Evolutionary conservation across 2,113 vertebrate genomes (phyloP).

Genomic region (Brachyistius frenatus): DNA sequence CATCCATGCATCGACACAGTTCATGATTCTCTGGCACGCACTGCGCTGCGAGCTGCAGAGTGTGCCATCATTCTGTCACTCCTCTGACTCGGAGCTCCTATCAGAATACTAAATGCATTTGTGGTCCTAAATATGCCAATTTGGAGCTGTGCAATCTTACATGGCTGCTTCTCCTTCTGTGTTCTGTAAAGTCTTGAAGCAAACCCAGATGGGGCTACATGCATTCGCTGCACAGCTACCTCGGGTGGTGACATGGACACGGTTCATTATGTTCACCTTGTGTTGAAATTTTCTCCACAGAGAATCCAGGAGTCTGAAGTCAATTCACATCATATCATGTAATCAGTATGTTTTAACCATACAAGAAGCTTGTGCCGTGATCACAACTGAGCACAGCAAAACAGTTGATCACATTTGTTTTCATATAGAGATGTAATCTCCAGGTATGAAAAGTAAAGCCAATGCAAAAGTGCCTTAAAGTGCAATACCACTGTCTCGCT

Average conservation of each 20-base stretch:
- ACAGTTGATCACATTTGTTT: neutral
- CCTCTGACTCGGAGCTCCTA: conserved; percentile 54
- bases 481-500: no score
- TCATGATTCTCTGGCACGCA: conserved; percentile 47
- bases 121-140: conserved; percentile 33
- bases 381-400: conserved; percentile 2
- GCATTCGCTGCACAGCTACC: conserved; percentile 18
- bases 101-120: conserved; percentile 60
- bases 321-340: neutral
- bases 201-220: conserved; percentile 27
- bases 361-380: conserved; percentile 10
- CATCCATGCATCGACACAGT: conserved; percentile 37
- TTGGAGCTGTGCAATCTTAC: conserved; percentile 26
- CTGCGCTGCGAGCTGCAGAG: conserved; percentile 49
- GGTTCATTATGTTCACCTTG: neutral
- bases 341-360: conserved; percentile 2
- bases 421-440: neutral
- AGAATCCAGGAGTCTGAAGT: neutral
- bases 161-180: conserved; percentile 10
- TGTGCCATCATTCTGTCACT: conserved; percentile 69
- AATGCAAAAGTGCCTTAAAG: no score
- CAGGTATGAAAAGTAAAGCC: no score
- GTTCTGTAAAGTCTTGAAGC: neutral
- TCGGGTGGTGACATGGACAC: neutral
- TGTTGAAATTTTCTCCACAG: neutral